phyloP scores from a whole-genome alignment of 2,797 vertebrate genomes.

The Megalops cyprinoides region DNA sequence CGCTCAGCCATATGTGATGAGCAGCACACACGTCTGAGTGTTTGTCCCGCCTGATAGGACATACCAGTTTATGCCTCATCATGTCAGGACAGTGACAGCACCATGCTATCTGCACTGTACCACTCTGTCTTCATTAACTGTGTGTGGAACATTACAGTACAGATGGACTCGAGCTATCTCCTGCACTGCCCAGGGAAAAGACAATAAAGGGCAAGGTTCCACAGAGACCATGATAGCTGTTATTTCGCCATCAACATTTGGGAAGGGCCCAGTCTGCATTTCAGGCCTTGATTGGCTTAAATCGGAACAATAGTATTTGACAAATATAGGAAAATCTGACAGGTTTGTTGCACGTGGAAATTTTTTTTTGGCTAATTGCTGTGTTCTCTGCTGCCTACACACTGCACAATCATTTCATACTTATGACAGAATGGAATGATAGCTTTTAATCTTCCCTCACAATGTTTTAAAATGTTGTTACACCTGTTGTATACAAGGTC shows the following conservation, averaged over 20 bases:
- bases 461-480: too few relatives aligned
- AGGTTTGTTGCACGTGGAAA: too few relatives aligned
- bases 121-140: not conserved
- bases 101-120: not conserved
- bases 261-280: not conserved
- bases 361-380: too few relatives aligned
- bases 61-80: not conserved
- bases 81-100: not conserved
- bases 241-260: not conserved
- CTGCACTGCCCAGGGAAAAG: too few relatives aligned
- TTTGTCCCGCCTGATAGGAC: not conserved
- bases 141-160: not conserved
- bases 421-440: too few relatives aligned
- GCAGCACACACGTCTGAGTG: not conserved
- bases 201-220: too few relatives aligned
- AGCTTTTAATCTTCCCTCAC: too few relatives aligned
- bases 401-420: too few relatives aligned
- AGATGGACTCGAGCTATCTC: not conserved
- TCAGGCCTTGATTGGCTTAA: too few relatives aligned
- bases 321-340: too few relatives aligned
- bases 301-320: not conserved
- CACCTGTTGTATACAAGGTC: not conserved
- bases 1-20: not conserved
- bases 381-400: too few relatives aligned
- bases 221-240: not conserved